Evolutionary conservation across 2,888 invertebrate genomes (phyloP).

Genomic region (Ochropleura plecta): DNA sequence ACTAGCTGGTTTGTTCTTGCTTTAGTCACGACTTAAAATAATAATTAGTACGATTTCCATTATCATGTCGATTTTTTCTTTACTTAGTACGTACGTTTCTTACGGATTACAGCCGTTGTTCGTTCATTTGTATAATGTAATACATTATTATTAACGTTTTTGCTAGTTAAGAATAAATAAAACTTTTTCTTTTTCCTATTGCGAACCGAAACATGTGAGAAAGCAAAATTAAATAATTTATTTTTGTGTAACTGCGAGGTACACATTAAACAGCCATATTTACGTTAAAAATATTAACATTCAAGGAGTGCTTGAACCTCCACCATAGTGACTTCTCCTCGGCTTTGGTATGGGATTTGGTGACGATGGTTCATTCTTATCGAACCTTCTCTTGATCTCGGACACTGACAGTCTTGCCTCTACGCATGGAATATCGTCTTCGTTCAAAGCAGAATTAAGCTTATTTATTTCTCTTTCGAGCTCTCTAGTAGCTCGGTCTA

Average conservation of each 20-base stretch:
- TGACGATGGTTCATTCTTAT: conserved; percentile 85
- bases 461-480: conserved; percentile 87
- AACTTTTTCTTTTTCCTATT: not conserved
- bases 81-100: not conserved
- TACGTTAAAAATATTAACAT: conserved; percentile 31
- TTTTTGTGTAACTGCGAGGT: conserved; percentile 7
- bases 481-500: conserved; percentile 85
- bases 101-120: conserved; percentile 6
- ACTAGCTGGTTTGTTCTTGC: conserved; percentile 33
- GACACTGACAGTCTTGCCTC: conserved; percentile 82
- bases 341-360: conserved; percentile 91
- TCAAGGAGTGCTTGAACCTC: conserved; percentile 78
- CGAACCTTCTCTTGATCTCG: conserved; percentile 89
- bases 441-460: conserved; percentile 85
- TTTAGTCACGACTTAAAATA: conserved; percentile 39
- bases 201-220: conserved; percentile 8
- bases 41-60: conserved; percentile 23
- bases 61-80: not conserved
- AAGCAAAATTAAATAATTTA: conserved; percentile 1
- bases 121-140: not conserved
- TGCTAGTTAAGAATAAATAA: conserved; percentile 24
- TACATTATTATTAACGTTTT: not conserved
- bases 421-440: conserved; percentile 80
- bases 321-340: conserved; percentile 87
- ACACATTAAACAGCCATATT: conserved; percentile 25